Evolutionary conservation across 1,140 invertebrate genomes (phyloP), one percentile per base, ranked within the genome.

Genomic region (Planococcus citri): DNA sequence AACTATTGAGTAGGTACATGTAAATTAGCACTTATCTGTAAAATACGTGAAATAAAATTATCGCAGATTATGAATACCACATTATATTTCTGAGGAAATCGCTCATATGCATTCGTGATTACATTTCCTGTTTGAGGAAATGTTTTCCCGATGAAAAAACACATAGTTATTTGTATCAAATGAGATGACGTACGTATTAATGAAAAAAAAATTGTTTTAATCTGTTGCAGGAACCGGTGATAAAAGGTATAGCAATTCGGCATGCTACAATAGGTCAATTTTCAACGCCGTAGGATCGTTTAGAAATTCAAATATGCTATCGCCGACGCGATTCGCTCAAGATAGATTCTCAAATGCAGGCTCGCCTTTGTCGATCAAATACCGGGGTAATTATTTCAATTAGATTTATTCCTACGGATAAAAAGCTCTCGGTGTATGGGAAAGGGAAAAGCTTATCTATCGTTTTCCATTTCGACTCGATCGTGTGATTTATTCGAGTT

Each of bases 241-340:
- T 64, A 51, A 71, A 37, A 38, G 70, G 25, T 57, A 24, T 22
- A 20, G 17, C 17, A n/a, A 58, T 69, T 27, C 57, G 51, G 70
- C 70, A 71, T 69, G 37, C 25, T 73, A 73, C 64, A 73, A 73
- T 67, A 69, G 73, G n/a, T 73, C 74, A 12, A 71, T 73, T 24
- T 68, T 75, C 3, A 75, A 73, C 37, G 73, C 73, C 25, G 74
- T 74, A 21, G 74, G 74, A 14, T 75, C 74, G 27, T 75, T 75
- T 68, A 67, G 74, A 25, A 74, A 72, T 69, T 68, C 72, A 22
- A 64, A 64, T 64, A 67, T 74, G 14, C 73, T 75, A 58, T 74
- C 72, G 60, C 73, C 74, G n/a, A 57, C 69, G 22, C 70, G 71
- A 64, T 68, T 68, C 70, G 21, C 70, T 70, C 14, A 71, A 72